These are phyloP conservation scores for Lacerta bilineata DNA, from an alignment of 2,797 vertebrate genomes.

Conservation along the genomic window DNA sequence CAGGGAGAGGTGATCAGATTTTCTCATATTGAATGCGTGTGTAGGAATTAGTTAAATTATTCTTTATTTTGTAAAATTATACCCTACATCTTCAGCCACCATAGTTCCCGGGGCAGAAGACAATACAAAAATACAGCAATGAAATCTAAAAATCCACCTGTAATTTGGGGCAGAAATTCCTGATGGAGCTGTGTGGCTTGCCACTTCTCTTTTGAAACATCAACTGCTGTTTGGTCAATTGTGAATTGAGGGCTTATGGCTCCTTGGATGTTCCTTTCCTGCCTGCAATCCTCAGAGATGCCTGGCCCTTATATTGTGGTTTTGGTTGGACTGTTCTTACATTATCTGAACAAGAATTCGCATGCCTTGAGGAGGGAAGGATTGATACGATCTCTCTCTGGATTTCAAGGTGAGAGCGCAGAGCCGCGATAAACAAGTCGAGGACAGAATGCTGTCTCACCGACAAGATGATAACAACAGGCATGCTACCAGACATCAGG, in stretches of 20 bases:
- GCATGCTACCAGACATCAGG: constrained; percentile 97
- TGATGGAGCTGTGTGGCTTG: neutral
- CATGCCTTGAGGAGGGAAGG: rapidly evolving
- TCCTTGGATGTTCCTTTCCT: neutral
- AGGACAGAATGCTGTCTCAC: constrained; percentile 91
- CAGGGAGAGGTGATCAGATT: neutral
- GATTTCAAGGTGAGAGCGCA: constrained; percentile 92
- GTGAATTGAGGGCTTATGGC: neutral
- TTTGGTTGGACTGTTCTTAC: neutral
- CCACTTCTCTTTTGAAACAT: neutral
- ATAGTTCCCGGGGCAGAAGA: too few species aligned
- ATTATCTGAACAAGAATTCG: neutral
- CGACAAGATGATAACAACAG: constrained; percentile 93
- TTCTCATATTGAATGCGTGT: neutral
- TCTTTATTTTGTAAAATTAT: neutral
- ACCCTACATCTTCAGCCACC: neutral
- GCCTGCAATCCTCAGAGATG: neutral
- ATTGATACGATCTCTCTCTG: constrained; percentile 64
- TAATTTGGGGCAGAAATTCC: neutral
- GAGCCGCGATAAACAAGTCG: constrained; percentile 97
- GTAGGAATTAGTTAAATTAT: neutral
- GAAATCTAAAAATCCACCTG: neutral
- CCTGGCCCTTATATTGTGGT: neutral
- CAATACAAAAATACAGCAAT: neutral
- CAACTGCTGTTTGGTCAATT: neutral